These are phyloP conservation scores for Cnemophilus loriae DNA, from an alignment of 2,113 vertebrate genomes.

Conservation along the genomic window DNA sequence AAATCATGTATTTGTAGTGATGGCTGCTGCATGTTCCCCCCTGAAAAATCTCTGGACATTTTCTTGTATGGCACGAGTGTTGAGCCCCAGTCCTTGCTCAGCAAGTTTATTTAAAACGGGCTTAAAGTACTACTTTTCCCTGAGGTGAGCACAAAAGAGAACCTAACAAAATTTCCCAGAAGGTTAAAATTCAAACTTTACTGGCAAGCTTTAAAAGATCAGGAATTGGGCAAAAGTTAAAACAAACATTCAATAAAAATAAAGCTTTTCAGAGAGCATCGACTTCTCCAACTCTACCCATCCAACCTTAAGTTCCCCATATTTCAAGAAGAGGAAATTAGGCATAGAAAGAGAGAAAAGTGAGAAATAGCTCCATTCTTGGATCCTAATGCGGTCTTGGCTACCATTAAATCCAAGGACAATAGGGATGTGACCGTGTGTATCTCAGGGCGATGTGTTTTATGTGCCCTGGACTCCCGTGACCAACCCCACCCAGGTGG, in stretches of 20 bases:
- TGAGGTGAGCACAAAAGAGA: neutral
- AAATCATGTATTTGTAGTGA: neutral
- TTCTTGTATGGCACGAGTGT: accelerated
- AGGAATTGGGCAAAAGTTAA: neutral
- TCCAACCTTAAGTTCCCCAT: neutral
- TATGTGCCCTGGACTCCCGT: too few relatives aligned
- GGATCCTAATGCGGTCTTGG: neutral
- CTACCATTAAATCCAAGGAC: neutral
- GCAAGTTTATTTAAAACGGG: neutral
- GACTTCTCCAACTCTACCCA: neutral
- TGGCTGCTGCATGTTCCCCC: neutral
- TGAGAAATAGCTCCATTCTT: neutral
- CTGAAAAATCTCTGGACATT: neutral
- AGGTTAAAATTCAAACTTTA: neutral
- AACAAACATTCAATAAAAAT: neutral
- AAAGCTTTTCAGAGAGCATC: neutral
- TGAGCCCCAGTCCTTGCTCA: neutral
- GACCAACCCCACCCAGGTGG: neutral
- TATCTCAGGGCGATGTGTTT: neutral
- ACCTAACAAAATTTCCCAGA: neutral
- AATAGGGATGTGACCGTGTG: neutral
- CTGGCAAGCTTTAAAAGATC: neutral
- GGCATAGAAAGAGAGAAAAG: neutral
- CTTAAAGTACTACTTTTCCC: neutral
- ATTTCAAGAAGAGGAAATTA: neutral